phyloP scores from a whole-genome alignment of 2,797 vertebrate species.

The Limnodromus scolopaceus region DNA sequence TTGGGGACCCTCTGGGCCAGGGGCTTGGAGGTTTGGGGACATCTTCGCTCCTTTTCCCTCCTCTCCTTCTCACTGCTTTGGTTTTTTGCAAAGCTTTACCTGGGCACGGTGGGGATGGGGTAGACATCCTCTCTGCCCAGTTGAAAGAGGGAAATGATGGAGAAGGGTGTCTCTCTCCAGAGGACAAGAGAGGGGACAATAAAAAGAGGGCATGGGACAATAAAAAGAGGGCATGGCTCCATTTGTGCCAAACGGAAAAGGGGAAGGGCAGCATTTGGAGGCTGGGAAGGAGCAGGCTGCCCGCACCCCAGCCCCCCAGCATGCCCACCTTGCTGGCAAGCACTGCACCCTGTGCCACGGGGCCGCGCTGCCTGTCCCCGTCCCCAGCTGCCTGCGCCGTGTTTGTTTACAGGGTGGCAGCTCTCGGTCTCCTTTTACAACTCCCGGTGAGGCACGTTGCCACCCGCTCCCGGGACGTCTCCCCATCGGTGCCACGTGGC shows the following conservation, averaged over 20 bases:
- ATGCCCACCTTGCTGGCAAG: fast-evolving
- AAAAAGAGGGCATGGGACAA: too few relatives aligned
- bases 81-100: not conserved
- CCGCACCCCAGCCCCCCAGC: fast-evolving
- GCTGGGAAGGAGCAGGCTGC: not conserved
- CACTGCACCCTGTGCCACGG: fast-evolving
- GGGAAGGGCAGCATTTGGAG: not conserved
- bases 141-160: not conserved
- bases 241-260: not conserved
- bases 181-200: not conserved
- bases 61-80: not conserved
- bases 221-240: not conserved
- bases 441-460: fast-evolving
- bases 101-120: fast-evolving
- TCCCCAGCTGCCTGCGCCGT: not conserved
- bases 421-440: not conserved
- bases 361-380: fast-evolving
- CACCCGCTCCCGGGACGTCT: fast-evolving
- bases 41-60: not conserved
- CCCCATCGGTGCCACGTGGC: not conserved
- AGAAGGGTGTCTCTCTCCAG: fast-evolving
- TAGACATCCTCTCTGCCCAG: not conserved
- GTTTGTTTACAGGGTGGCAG: constrained; percentile 33
- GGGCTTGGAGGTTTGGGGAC: not conserved
- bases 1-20: fast-evolving